Conservation (phyloP, 2,797 vertebrate genomes). For the Halcyon badia region DNA sequence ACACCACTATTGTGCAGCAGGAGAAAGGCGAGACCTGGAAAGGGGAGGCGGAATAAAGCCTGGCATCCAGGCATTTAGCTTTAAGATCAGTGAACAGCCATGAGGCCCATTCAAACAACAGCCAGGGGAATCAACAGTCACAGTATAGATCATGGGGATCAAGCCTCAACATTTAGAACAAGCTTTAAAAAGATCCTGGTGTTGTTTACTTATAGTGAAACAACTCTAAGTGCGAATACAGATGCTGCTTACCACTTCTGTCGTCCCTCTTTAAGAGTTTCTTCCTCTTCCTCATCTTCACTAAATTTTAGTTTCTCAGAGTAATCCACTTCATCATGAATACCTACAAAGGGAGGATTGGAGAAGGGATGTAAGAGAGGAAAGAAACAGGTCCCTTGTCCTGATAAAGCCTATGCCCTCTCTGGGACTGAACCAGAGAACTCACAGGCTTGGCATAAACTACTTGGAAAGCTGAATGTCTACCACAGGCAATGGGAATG, state of each 20-base stretch:
- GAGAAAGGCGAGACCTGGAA: neutral
- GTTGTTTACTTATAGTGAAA: neutral
- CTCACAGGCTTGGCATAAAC: neutral
- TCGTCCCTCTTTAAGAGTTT: constrained; percentile 83
- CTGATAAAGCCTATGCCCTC: neutral
- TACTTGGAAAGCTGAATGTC: neutral
- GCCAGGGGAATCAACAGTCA: neutral
- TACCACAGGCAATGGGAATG: neutral
- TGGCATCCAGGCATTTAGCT: neutral
- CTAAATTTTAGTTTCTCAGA: constrained; percentile 98
- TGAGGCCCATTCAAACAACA: neutral
- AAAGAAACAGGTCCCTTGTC: neutral
- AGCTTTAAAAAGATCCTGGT: neutral
- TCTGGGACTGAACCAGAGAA: neutral
- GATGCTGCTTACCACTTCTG: constrained; percentile 87
- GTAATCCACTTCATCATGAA: constrained; percentile 98
- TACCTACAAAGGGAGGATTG: constrained; percentile 77
- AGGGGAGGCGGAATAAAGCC: neutral
- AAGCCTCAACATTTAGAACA: neutral
- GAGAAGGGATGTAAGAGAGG: neutral
- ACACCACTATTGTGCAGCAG: neutral
- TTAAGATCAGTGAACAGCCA: neutral
- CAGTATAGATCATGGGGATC: neutral
- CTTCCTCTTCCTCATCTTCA: constrained; percentile 97
- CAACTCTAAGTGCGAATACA: neutral